Evolutionary conservation across 1,140 invertebrate species (phyloP).

Genomic region (Macrocentrus cingulum): DNA sequence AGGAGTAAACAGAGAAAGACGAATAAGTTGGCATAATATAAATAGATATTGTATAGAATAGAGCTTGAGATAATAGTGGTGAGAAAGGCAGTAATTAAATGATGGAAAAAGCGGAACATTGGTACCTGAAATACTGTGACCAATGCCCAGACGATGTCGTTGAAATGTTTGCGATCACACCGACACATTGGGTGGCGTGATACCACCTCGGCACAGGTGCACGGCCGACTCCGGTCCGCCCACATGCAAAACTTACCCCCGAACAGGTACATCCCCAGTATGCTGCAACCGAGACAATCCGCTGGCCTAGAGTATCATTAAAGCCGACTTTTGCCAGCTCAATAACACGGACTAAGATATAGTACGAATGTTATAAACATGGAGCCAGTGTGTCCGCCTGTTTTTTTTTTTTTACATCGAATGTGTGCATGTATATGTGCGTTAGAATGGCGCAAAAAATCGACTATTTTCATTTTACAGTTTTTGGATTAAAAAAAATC

Average conservation of each 20-base stretch:
- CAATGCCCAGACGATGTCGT: slow-evolving; percentile 94
- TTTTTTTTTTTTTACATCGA: neutral
- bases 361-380: neutral
- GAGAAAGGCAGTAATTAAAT: no score
- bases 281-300: slow-evolving; percentile 72
- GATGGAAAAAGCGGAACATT: slow-evolving; percentile 1
- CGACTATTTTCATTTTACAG: no score
- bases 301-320: slow-evolving; percentile 46
- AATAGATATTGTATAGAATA: neutral
- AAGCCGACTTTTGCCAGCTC: neutral
- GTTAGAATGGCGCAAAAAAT: neutral
- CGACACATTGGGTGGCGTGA: slow-evolving; percentile 83
- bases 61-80: neutral
- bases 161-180: slow-evolving; percentile 96
- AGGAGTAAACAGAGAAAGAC: neutral
- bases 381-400: neutral
- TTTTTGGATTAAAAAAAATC: no score
- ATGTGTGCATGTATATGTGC: neutral
- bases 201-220: slow-evolving; percentile 88
- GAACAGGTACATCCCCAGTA: slow-evolving; percentile 98
- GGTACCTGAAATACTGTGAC: slow-evolving; percentile 95
- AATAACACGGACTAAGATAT: neutral
- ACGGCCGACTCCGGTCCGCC: slow-evolving; percentile 81
- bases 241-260: slow-evolving; percentile 99
- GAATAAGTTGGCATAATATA: neutral